Base-by-base conservation (phyloP, 2,888 invertebrate species). In the Orgyia antiqua region DNA sequence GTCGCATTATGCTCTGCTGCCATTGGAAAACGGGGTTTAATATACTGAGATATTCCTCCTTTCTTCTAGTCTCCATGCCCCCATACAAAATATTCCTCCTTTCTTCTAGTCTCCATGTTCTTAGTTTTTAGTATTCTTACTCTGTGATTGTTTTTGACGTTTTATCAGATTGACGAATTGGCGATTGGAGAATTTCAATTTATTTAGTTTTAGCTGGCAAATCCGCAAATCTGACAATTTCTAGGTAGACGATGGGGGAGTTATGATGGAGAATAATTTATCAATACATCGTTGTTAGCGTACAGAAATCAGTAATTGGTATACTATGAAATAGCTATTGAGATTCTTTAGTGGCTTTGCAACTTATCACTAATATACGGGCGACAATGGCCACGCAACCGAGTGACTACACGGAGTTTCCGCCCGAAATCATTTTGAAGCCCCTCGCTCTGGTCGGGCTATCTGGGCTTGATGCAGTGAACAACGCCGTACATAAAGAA, bases 391-490 rank as follows among this genome's bases (percentile, higher is more conserved):
- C 89, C 54, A 78, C 79, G 19, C 80, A 83, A 52, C 87, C 86
- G 11, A 83, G 87, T 63, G 90, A 90, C 63, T 83, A 76, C 49
- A 88, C 88, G 31, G 92, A 92, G 55, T 88, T 98, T 70, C 97
- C 98, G 42, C 77, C 90, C 42, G 97, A 98, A 88, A 88, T 98
- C 39, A 89, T 93, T 59, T 89, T 92, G 49, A 92, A 93, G 65
- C 95, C 98, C 17, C 88, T 94, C 63, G 95, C 96, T 28, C 87
- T 98, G 36, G 91, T 99, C 33, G 95, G 94, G 17, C 88, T 99
- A 31, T 92, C 94, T 42, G 98, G 98, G 9, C 86, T 99, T 39
- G 96, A 98, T 69, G 89, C 93, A 6, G 84, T 90, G 20, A 92
- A 93, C 65, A 97, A 96, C 84, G 90, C 94, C 2, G 88, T 95